phyloP scores from a whole-genome alignment of 2,113 vertebrate species.

The Cebus imitator region DNA sequence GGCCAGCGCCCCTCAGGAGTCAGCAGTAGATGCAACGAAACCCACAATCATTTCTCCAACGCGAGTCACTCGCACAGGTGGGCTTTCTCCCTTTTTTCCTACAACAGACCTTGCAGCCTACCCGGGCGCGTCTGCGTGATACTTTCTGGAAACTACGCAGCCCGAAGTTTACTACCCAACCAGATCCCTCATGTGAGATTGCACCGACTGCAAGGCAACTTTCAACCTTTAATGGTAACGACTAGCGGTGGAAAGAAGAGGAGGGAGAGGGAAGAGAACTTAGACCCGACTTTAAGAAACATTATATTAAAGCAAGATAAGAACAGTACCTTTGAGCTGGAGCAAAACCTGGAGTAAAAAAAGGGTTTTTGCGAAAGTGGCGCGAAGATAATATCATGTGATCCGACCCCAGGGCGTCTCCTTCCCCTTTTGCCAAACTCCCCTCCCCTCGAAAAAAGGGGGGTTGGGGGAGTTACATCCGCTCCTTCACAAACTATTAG shows the following conservation, averaged over 20 bases:
- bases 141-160: constrained; percentile 52
- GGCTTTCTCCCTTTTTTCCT: not conserved
- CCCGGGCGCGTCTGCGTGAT: not conserved
- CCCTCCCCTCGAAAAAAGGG: constrained; percentile 20
- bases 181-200: constrained; percentile 28
- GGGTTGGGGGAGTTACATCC: constrained; percentile 80
- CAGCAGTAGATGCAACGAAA: not conserved
- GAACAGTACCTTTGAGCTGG: constrained; percentile 84
- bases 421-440: constrained; percentile 80
- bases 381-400: constrained; percentile 92
- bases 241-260: constrained; percentile 37
- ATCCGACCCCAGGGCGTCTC: constrained; percentile 85
- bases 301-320: constrained; percentile 65
- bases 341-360: constrained; percentile 78
- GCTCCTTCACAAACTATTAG: constrained; percentile 84
- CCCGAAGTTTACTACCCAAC: constrained; percentile 23
- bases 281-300: constrained; percentile 37
- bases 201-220: constrained; percentile 13
- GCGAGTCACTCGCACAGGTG: constrained; percentile 75
- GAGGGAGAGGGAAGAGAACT: not conserved
- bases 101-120: not conserved
- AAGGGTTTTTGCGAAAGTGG: constrained; percentile 88
- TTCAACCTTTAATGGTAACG: constrained; percentile 53
- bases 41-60: not conserved
- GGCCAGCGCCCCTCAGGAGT: not conserved